Conservation (phyloP, 2,797 vertebrate genomes). For the Squalus acanthias region DNA sequence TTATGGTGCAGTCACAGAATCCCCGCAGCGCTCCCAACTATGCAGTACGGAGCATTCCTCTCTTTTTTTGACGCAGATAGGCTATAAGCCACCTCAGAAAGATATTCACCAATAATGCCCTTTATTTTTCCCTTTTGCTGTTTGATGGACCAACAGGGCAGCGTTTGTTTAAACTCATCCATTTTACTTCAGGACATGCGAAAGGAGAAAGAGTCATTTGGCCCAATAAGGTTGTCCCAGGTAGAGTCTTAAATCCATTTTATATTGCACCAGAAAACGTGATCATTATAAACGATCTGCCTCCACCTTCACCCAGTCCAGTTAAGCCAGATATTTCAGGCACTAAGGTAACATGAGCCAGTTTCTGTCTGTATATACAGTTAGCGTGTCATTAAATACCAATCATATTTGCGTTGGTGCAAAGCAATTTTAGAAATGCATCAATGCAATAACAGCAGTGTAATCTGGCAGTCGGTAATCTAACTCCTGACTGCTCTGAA, state of each 20-base stretch:
- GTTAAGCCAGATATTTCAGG: neutral
- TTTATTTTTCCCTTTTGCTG: neutral
- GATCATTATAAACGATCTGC: neutral
- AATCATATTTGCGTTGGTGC: neutral
- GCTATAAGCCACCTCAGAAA: neutral
- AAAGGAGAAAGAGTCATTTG: neutral
- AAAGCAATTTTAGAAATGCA: neutral
- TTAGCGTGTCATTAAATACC: neutral
- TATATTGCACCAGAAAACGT: neutral
- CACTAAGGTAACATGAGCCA: neutral
- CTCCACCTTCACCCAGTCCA: neutral
- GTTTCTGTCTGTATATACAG: no score
- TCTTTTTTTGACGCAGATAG: neutral
- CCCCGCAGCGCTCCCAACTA: neutral
- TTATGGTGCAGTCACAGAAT: neutral
- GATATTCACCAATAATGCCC: neutral
- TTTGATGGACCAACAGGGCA: no score
- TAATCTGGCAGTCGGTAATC: neutral
- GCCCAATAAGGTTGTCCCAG: neutral
- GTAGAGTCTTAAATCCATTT: neutral
- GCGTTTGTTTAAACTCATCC: neutral
- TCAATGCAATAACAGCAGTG: neutral
- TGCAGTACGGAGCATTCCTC: neutral
- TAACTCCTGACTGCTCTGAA: neutral
- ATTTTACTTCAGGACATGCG: neutral